These are phyloP conservation scores for Parnassius apollo DNA, from an alignment of 2,888 invertebrate genomes.

Conservation along the genomic window DNA sequence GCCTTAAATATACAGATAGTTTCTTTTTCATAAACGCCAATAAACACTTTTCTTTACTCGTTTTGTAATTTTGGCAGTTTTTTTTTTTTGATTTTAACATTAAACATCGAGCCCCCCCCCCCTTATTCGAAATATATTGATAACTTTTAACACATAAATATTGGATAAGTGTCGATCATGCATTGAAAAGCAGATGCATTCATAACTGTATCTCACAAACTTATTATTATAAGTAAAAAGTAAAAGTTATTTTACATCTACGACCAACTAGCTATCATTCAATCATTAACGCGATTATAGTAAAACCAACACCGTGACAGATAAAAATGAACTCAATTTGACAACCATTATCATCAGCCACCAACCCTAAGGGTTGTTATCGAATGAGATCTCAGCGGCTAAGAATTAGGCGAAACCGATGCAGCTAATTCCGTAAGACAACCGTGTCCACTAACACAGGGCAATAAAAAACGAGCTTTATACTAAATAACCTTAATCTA, in stretches of 20 bases:
- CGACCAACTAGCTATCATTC: slow-evolving; percentile 19
- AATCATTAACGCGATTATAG: slow-evolving; percentile 25
- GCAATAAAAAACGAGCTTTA: slow-evolving; percentile 66
- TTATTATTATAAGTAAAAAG: slow-evolving; percentile 1
- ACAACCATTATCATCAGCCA: slow-evolving; percentile 17
- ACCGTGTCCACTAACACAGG: slow-evolving; percentile 73
- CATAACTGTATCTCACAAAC: slow-evolving; percentile 1
- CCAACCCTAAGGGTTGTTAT: slow-evolving; percentile 37
- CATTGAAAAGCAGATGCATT: slow-evolving; percentile 14
- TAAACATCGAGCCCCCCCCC: no score
- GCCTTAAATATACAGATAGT: no score
- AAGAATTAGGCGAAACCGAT: slow-evolving; percentile 50
- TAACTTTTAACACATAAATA: no score
- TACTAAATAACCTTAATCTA: slow-evolving; percentile 71
- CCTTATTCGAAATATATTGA: no score
- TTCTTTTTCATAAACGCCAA: no score
- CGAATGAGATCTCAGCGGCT: slow-evolving; percentile 63
- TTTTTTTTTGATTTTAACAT: no score
- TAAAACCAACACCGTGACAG: slow-evolving; percentile 46
- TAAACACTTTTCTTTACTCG: no score
- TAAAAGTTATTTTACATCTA: slow-evolving; percentile 1
- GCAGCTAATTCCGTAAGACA: slow-evolving; percentile 70
- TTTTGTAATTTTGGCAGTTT: no score
- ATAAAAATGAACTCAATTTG: slow-evolving; percentile 43
- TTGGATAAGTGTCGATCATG: no score